These are phyloP conservation scores for Ormyrus thymus DNA, from an alignment of 2,888 invertebrate genomes.

Conservation along the genomic window DNA sequence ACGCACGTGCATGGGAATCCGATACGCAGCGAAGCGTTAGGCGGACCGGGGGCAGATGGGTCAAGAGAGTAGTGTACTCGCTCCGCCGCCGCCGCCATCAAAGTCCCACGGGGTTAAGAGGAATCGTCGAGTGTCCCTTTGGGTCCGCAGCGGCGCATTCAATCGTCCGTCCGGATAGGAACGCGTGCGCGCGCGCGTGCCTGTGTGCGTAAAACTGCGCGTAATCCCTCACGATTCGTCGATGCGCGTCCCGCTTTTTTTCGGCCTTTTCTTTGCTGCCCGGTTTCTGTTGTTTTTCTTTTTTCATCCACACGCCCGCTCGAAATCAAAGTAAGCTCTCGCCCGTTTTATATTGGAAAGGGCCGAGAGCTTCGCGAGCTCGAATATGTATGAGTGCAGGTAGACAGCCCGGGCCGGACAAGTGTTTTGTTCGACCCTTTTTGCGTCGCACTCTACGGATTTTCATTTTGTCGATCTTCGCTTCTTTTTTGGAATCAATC, in stretches of 20 bases:
- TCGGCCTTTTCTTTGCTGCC: background rate
- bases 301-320: background rate
- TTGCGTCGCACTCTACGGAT: conserved; percentile 45
- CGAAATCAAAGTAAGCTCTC: conserved; percentile 3
- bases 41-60: conserved; percentile 63
- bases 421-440: conserved; percentile 32
- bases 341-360: background rate
- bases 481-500: conserved; percentile 2
- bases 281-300: background rate
- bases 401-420: conserved; percentile 4
- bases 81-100: conserved; percentile 47
- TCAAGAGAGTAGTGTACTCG: conserved; percentile 63
- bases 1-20: conserved; percentile 74
- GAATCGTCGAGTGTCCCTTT: conserved; percentile 48
- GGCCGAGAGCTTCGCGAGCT: background rate
- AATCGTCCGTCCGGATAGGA: conserved; percentile 1
- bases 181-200: background rate
- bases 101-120: conserved; percentile 69
- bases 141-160: conserved; percentile 18
- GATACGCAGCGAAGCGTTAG: conserved; percentile 62
- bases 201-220: background rate
- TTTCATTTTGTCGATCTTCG: conserved; percentile 20
- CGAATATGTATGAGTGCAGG: background rate
- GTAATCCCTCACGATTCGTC: conserved; percentile 50
- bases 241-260: conserved; percentile 23